phyloP scores from a whole-genome alignment of 2,888 invertebrate genomes.

The Plebejus anna region DNA sequence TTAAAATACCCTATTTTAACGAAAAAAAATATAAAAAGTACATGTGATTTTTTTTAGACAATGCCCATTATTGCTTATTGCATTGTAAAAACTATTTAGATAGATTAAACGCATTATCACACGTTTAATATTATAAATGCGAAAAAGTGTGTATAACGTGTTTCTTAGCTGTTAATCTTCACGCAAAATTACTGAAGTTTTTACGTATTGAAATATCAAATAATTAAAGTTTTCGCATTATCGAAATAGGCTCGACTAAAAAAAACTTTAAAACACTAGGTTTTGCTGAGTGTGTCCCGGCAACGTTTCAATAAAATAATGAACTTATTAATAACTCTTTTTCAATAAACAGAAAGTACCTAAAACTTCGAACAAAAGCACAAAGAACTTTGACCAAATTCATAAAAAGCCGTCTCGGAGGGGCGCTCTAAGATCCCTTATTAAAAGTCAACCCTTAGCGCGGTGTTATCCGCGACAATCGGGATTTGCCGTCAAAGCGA shows the following conservation, averaged over 20 bases:
- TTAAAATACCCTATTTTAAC: no score
- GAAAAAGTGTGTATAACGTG: no score
- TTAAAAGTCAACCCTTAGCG: conserved; percentile 52
- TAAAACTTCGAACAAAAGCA: background rate
- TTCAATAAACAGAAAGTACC: background rate
- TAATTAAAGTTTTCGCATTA: no score
- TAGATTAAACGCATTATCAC: background rate
- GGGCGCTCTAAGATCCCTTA: conserved; percentile 46
- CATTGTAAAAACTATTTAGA: background rate
- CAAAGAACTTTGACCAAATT: conserved; percentile 15
- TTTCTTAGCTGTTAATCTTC: no score
- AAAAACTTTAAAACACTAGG: no score
- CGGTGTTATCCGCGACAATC: conserved; percentile 55
- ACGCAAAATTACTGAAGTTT: no score
- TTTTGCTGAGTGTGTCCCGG: no score
- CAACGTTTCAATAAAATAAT: background rate
- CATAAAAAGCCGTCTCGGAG: conserved; percentile 21
- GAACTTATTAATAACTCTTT: background rate
- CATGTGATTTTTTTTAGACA: no score
- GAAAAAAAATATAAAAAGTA: no score
- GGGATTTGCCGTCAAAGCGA: conserved; percentile 43
- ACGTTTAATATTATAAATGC: no score
- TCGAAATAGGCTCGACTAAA: no score
- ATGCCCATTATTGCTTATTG: background rate
- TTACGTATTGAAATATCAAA: no score